phyloP scores from a whole-genome alignment of 2,888 invertebrate species.

The Cataglyphis altisquamis region DNA sequence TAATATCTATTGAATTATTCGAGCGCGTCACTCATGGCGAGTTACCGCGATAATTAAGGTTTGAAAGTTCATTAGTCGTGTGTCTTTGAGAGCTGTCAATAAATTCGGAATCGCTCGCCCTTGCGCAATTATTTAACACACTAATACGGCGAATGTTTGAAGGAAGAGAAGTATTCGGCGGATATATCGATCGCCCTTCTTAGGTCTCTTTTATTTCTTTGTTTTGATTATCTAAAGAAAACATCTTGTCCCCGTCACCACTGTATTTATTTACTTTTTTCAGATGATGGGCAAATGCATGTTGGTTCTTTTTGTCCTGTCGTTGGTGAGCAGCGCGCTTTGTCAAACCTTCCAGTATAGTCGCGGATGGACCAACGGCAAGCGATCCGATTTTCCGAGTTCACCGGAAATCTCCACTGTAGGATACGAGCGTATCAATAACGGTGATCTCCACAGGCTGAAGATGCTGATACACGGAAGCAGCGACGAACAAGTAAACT shows the following conservation, averaged over 20 bases:
- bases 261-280: conserved; percentile 1
- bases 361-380: conserved; percentile 92
- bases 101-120: conserved; percentile 41
- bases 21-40: conserved; percentile 39
- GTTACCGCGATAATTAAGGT: conserved; percentile 17
- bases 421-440: conserved; percentile 76
- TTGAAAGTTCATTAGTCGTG: conserved; percentile 47
- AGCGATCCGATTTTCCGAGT: conserved; percentile 84
- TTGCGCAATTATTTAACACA: conserved; percentile 34
- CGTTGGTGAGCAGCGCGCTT: conserved; percentile 86
- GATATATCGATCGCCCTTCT: conserved; percentile 11
- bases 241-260: not conserved
- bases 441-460: conserved; percentile 87
- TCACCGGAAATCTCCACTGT: conserved; percentile 50
- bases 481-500: conserved; percentile 86
- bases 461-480: conserved; percentile 87
- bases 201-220: not conserved
- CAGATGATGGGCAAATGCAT: conserved; percentile 60
- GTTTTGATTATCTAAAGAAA: not conserved
- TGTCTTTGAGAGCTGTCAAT: conserved; percentile 41
- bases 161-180: not conserved
- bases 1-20: conserved; percentile 46
- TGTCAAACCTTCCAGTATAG: conserved; percentile 93
- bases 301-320: conserved; percentile 82
- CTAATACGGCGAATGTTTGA: not conserved